A percentile compares a stretch with the other conserved stretches of the same genome.
phyloP scores from a whole-genome alignment of 2,888 invertebrate genomes.

The Dysmachus trigonus region DNA sequence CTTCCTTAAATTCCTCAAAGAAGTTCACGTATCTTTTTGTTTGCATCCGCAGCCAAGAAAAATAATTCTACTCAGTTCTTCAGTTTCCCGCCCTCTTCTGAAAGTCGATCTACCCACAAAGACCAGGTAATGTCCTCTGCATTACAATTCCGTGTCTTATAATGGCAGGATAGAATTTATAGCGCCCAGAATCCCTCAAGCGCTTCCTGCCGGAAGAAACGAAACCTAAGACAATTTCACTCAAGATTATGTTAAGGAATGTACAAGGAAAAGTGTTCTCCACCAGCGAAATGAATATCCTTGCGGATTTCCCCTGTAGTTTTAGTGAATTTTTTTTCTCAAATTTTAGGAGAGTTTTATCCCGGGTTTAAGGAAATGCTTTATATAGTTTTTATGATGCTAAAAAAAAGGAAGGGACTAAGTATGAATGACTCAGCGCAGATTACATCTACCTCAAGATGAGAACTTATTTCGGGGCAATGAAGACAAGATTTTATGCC shows the following conservation, averaged over 20 bases:
- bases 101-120: not conserved
- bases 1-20: not conserved
- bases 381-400: not conserved
- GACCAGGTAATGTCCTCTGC: not conserved
- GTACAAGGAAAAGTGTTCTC: not conserved
- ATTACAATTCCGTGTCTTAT: not conserved
- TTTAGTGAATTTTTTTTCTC: not conserved
- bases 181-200: not conserved
- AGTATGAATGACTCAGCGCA: not conserved
- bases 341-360: not conserved
- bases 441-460: not conserved
- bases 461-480: not conserved
- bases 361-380: not conserved
- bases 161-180: not conserved
- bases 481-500: not conserved
- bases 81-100: not conserved
- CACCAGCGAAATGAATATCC: not conserved
- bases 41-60: not conserved
- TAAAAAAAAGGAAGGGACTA: not conserved
- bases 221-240: not conserved
- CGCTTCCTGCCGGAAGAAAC: not conserved
- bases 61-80: not conserved
- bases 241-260: not conserved
- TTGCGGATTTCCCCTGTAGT: not conserved
- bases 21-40: not conserved